Evolutionary conservation across 2,888 invertebrate genomes (phyloP).

Genomic region (Thalpophila matura): DNA sequence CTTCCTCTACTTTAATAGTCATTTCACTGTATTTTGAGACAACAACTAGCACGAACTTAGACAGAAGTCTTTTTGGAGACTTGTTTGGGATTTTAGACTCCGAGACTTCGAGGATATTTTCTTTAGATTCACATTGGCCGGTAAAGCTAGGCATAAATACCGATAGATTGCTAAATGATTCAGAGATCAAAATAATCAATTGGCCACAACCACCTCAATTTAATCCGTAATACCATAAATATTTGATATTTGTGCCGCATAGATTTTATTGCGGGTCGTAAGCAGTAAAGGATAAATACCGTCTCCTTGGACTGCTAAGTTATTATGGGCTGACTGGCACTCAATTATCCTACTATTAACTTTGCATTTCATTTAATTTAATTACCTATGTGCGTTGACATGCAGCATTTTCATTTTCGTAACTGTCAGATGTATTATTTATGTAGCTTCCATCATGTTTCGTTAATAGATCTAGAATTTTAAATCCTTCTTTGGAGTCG

Average conservation of each 20-base stretch:
- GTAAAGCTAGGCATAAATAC: background rate
- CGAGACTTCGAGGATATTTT: background rate
- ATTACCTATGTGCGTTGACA: background rate
- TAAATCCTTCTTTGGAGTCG: background rate
- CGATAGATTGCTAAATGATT: background rate
- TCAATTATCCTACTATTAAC: background rate
- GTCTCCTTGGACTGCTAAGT: background rate
- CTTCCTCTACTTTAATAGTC: no score
- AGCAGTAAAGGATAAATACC: constrained; percentile 15
- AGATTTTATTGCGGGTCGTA: constrained; percentile 15
- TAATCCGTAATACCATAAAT: constrained; percentile 11
- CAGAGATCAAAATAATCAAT: constrained; percentile 17
- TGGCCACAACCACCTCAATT: background rate
- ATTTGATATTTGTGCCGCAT: constrained; percentile 10
- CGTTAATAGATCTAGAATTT: background rate
- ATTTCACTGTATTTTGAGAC: no score
- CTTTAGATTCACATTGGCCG: background rate
- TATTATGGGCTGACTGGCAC: background rate
- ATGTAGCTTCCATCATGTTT: background rate
- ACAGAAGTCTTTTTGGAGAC: background rate
- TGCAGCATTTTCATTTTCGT: background rate
- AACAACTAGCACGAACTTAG: background rate
- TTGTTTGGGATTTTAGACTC: no score
- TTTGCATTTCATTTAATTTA: background rate
- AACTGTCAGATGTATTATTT: background rate